phyloP scores from a whole-genome alignment of 2,797 vertebrate genomes.

The Pachyuromys duprasi region DNA sequence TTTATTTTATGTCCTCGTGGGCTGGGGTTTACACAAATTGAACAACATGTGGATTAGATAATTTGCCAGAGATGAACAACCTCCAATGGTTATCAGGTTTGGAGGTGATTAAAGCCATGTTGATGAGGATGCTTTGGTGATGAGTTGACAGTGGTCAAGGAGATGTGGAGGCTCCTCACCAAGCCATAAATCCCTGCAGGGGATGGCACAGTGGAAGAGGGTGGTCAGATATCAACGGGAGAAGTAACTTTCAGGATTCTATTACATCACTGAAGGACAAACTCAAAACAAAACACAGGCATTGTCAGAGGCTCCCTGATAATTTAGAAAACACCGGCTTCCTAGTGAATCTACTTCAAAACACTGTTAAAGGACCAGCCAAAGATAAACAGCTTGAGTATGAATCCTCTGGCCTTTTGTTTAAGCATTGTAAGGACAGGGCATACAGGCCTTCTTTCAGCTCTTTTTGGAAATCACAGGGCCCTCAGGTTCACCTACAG shows the following conservation, averaged over 20 bases:
- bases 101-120: constrained; percentile 90
- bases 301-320: background rate
- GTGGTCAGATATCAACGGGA: background rate
- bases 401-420: background rate
- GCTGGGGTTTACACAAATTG: constrained; percentile 95
- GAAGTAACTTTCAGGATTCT: constrained; percentile 23
- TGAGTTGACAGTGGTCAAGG: constrained; percentile 38
- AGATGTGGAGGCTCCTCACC: background rate
- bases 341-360: background rate
- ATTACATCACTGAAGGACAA: background rate
- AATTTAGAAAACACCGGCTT: constrained; percentile 52
- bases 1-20: constrained; percentile 98
- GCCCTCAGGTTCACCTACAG: background rate
- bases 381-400: background rate
- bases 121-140: constrained; percentile 66
- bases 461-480: background rate
- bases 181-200: background rate
- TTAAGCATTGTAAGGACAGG: background rate
- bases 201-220: background rate
- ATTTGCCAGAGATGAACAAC: constrained; percentile 97
- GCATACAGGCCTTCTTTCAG: background rate
- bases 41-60: constrained; percentile 99
- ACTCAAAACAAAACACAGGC: constrained; percentile 34
- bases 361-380: background rate
- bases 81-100: constrained; percentile 93